Evolutionary conservation across 2,888 invertebrate species (phyloP).

Genomic region (Cryptus viduatorius): DNA sequence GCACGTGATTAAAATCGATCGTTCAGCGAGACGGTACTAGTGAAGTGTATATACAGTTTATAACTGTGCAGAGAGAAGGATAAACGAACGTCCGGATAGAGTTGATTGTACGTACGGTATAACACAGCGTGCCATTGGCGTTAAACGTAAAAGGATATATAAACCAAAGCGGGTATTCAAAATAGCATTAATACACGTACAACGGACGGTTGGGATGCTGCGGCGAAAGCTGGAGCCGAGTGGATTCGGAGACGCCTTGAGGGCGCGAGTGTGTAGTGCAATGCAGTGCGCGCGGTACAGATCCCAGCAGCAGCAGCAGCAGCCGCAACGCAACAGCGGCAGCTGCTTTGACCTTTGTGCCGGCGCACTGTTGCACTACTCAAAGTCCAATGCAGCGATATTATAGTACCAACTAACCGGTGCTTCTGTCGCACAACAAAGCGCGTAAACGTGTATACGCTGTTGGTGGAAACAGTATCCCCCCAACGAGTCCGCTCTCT

Average conservation of each 20-base stretch:
- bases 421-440: slow-evolving; percentile 78
- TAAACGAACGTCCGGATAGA: slow-evolving; percentile 28
- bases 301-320: slow-evolving; percentile 39
- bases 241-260: slow-evolving; percentile 66
- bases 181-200: slow-evolving; percentile 74
- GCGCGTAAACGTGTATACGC: slow-evolving; percentile 60
- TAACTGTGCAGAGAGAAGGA: neutral
- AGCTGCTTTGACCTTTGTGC: slow-evolving; percentile 80
- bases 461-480: slow-evolving; percentile 48
- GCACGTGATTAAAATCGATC: slow-evolving; percentile 54
- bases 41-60: slow-evolving; percentile 2
- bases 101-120: slow-evolving; percentile 53
- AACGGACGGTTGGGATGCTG: slow-evolving; percentile 62
- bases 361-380: slow-evolving; percentile 67
- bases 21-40: slow-evolving; percentile 18
- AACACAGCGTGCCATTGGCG: slow-evolving; percentile 63
- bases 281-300: slow-evolving; percentile 55
- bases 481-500: no score
- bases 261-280: slow-evolving; percentile 60
- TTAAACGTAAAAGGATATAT: slow-evolving; percentile 67
- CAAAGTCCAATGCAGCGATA: slow-evolving; percentile 80
- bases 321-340: no score
- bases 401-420: slow-evolving; percentile 76
- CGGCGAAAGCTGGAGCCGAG: slow-evolving; percentile 60
- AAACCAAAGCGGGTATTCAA: slow-evolving; percentile 70